Base-by-base conservation (phyloP, 2,113 vertebrate genomes). In the Myxocyprinus asiaticus region DNA sequence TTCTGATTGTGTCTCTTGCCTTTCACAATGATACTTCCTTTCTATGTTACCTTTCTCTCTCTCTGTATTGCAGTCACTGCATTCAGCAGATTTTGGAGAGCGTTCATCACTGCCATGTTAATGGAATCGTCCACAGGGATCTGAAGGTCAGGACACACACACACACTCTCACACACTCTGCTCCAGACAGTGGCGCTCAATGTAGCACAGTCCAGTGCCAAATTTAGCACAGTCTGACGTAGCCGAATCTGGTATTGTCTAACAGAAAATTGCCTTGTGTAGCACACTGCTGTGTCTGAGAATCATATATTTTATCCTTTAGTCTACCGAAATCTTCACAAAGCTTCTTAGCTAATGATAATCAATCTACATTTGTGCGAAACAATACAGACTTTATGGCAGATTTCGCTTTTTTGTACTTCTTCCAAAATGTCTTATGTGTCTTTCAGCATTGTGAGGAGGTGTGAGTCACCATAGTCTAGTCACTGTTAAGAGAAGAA, bases 41-140 rank as follows among this genome's bases (percentile, higher is more conserved):
- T 72, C 55, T 63, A 10, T 75, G 45, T 65, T 65, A 65, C 59
- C 22, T 62, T 22, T 33, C 22, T 76, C 74, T 33, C 47, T 75
- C 50, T 80, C 76, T 76, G 5, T 77, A 44, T 63, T 5, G 50
- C 85, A 94, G 93, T 89, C 93, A 94, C 85, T 94, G 93, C 89
- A 94, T 94, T 90, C 93, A 94, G 89, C 93, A 94, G 91, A 94
- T 94, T 83, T 86, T 94, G 82, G 93, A 94, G 89, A 93, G 92
- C 62, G 93, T 94, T 87, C 90, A 93, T 85, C 93, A 94, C 90
- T 94, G 93, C 90, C 93, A 94, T 70, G 90, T 92, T 76, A 93
- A 93, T 80, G 93, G 93, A 61, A 94, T 94, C 5, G 93, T 94
- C 82, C 93, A 94, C 90, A 86, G 93, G 86, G 93, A 94, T 84